Percentiles rank a stretch among this genome's conserved stretches.
These are phyloP conservation scores for Taphrorychus bicolor DNA, from an alignment of 2,888 invertebrate species.

Conservation along the genomic window DNA sequence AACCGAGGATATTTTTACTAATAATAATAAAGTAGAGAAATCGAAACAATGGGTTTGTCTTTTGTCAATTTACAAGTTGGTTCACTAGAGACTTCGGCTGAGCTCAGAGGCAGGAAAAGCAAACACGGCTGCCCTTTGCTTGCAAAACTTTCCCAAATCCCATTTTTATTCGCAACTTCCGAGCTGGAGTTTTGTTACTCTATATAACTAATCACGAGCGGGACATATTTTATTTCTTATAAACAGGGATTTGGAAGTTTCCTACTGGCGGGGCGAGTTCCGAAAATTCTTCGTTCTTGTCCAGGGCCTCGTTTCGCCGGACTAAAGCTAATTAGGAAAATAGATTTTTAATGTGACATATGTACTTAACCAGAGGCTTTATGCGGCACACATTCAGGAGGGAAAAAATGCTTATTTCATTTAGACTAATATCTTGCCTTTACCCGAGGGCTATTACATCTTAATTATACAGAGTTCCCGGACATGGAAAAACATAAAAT, in stretches of 20 bases:
- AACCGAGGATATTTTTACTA: not conserved
- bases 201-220: not conserved
- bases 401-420: slow-evolving; percentile 20
- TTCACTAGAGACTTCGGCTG: slow-evolving; percentile 14
- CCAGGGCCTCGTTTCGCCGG: not conserved
- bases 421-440: slow-evolving; percentile 21
- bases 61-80: slow-evolving; percentile 30
- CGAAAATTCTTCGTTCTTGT: not conserved
- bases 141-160: not conserved
- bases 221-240: slow-evolving; percentile 3
- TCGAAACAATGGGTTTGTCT: slow-evolving; percentile 8
- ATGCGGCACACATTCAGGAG: not conserved
- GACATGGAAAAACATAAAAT: slow-evolving; percentile 27
- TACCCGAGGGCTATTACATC: slow-evolving; percentile 17
- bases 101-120: not conserved
- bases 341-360: not conserved
- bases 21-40: not conserved
- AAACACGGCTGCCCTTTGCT: not conserved
- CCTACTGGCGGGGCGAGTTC: not conserved
- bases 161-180: slow-evolving; percentile 7
- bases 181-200: not conserved
- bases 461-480: slow-evolving; percentile 21
- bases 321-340: not conserved
- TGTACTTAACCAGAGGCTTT: not conserved
- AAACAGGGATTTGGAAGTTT: not conserved